Base-by-base conservation (phyloP, 2,113 vertebrate species). In the Theristicus caerulescens region DNA sequence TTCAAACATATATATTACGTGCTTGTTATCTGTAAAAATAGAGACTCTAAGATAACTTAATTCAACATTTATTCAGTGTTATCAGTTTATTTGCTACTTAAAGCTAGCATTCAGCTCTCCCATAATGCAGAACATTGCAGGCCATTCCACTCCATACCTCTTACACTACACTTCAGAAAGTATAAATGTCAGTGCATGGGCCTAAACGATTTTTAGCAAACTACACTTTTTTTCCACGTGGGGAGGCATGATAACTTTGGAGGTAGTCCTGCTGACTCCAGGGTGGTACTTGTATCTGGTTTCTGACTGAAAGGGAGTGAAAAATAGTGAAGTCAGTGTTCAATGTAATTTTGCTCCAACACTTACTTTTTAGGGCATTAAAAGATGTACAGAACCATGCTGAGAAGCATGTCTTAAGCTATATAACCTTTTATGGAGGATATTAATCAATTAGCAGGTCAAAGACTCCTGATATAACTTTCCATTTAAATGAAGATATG, bases 141-240 rank as follows among this genome's bases (percentile, higher is more conserved):
- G 55, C 42, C 31, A 2, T 82, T 90, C 34, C 61, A 17, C 26
- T 62, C 59, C 18, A 21, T 29, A 29, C 7, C 27, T 86, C 31
- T 72, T 86, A 36, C 9, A 15, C 25, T 24, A 25, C 20, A 8
- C 4, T 51, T 65, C 22, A 44, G 46, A 46, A 77, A 86, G 46
- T 52, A 14, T 10, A 69, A 54, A 42, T 59, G 27, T 62, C 69
- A 32, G 38, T 55, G 59, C 22, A 7, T 38, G 13, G 38, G 71
- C 55, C 51, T 70, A 59, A 34, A 9, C 55, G 25, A 29, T 70
- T 82, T 88, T 91, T 81, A 71, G 18, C 78, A 67, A 86, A 31
- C 6, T 24, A 20, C 7, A 22, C 4, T 11, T 55, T 38, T 8
- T 85, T n/a, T 11, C 24, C 22, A 16, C 0, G 0, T 25, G 22